Percentiles rank a stretch among this genome's conserved stretches.
Conservation (phyloP, 2,888 invertebrate genomes). For the Seladonia tumulorum region DNA sequence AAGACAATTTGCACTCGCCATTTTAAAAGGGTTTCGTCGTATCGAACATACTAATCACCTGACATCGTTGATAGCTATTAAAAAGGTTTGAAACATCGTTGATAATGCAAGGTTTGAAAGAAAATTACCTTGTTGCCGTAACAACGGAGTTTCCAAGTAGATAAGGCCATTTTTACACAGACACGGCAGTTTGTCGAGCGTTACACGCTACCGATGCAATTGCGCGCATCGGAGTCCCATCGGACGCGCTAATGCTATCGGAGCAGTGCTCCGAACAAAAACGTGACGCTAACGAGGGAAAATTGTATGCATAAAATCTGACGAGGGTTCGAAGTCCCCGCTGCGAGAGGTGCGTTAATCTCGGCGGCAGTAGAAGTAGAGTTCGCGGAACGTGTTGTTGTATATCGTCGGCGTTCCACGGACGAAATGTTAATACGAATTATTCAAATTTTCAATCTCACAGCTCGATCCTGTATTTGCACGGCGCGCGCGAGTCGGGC, state of each 20-base stretch:
- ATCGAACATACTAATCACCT: too few relatives aligned
- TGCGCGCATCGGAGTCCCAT: background rate
- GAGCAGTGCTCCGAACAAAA: background rate
- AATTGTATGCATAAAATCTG: background rate
- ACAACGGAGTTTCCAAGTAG: too few relatives aligned
- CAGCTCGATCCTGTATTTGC: conserved; percentile 22
- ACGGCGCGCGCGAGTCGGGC: conserved; percentile 45
- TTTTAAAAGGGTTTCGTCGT: too few relatives aligned
- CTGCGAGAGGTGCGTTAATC: background rate
- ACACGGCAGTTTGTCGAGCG: too few relatives aligned
- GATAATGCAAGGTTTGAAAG: too few relatives aligned
- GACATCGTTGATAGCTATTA: too few relatives aligned
- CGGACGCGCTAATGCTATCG: background rate
- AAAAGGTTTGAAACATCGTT: too few relatives aligned
- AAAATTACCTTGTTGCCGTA: too few relatives aligned
- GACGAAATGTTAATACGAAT: conserved; percentile 39
- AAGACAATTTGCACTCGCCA: too few relatives aligned
- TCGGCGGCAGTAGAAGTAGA: background rate
- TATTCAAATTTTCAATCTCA: conserved; percentile 56
- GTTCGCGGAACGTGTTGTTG: background rate
- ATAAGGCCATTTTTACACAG: too few relatives aligned
- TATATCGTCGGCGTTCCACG: background rate
- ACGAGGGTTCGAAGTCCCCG: background rate
- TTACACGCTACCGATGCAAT: background rate
- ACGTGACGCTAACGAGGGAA: background rate